Base-by-base conservation (phyloP, 2,113 vertebrate genomes). In the Upupa epops region DNA sequence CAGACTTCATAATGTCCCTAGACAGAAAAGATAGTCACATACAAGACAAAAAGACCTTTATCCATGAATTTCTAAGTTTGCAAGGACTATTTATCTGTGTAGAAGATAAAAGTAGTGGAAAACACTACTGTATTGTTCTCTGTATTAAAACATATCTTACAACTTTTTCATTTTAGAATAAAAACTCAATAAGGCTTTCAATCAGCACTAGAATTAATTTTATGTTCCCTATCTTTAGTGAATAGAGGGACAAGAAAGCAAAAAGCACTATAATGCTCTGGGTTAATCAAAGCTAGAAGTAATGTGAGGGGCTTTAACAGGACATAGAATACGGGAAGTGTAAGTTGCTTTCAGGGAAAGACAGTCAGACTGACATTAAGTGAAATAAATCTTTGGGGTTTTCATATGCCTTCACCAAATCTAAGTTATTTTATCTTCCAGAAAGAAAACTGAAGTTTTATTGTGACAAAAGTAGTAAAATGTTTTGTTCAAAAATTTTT, bases 221-320 rank as follows among this genome's bases (percentile, higher is more conserved):
- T 65, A 72, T 49, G 20, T 83, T 88, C 54, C 72, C 26, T 78
- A 19, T 82, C 61, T 79, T 45, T 17, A 58, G 70, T 51, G 42
- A 34, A 93, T 78, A 79, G 34, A 88, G 49, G 20, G 26, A 69
- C 32, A 61, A 37, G 34, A 49, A 86, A 17, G 63, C 20, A 61
- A 88, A 91, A 86, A 52, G 22, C 48, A 73, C 56, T 52, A 13
- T 31, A 83, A 58, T 21, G 32, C 36, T 83, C 82, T 59, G 46
- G 32, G 51, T 84, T 79, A 83, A 90, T 73, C 54, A 92, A 93
- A 91, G 51, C 17, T 88, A 81, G 86, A 77, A 48, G 42, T 90
- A 68, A 65, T 85, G 13, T 59, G 55, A 63, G 52, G 13, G 63
- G 70, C 20, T 81, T 92, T 28, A 88, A 83, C 87, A 36, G 32